Conservation (phyloP, 2,888 invertebrate genomes). For the Ectropis crepuscularia region DNA sequence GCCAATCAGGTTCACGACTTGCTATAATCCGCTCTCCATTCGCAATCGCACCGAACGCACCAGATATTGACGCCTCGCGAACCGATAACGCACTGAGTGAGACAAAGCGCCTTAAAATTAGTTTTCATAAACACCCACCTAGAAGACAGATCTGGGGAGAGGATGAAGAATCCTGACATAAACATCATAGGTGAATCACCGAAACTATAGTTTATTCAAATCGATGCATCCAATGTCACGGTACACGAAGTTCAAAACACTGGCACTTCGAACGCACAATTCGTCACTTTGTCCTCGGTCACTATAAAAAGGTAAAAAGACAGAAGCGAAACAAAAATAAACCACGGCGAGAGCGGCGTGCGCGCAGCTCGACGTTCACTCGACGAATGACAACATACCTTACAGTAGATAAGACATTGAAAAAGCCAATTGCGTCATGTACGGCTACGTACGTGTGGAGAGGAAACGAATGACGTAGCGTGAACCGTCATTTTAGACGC, state of each 20-base stretch:
- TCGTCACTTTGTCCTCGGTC: constrained; percentile 79
- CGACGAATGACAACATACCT: constrained; percentile 81
- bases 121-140: constrained; percentile 70
- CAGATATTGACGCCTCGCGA: constrained; percentile 48
- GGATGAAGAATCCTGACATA: constrained; percentile 80
- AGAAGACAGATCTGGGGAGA: constrained; percentile 75
- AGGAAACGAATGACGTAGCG: constrained; percentile 80
- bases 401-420: constrained; percentile 83
- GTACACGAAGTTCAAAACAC: constrained; percentile 73
- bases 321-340: constrained; percentile 76
- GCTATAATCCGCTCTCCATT: constrained; percentile 64
- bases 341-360: constrained; percentile 64
- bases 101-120: constrained; percentile 56
- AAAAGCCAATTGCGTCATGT: constrained; percentile 84
- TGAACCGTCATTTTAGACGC: constrained; percentile 75
- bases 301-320: constrained; percentile 73
- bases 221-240: constrained; percentile 67
- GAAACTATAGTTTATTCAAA: constrained; percentile 58
- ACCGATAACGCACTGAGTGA: constrained; percentile 48
- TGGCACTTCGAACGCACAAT: constrained; percentile 74
- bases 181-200: constrained; percentile 64
- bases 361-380: constrained; percentile 77
- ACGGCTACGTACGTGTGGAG: constrained; percentile 80
- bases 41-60: constrained; percentile 57
- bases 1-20: constrained; percentile 74